These are phyloP conservation scores for Lasioglossum oenotherae DNA, from an alignment of 2,888 invertebrate genomes.

Conservation along the genomic window DNA sequence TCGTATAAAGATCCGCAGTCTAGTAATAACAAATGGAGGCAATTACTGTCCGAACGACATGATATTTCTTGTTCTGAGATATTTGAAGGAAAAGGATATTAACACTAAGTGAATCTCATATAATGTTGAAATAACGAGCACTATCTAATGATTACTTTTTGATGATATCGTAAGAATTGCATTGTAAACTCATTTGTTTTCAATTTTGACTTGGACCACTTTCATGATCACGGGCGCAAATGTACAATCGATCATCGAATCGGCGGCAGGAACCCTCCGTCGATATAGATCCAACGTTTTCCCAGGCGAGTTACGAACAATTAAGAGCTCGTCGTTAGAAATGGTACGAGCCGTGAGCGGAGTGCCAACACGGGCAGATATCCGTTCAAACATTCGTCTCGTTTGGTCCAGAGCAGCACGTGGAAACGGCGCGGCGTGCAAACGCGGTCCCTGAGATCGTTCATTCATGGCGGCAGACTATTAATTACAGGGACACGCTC, in stretches of 20 bases:
- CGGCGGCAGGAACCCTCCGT: neutral
- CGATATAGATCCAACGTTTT: neutral
- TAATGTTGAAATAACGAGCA: no score
- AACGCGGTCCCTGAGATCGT: conserved; percentile 57
- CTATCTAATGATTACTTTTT: no score
- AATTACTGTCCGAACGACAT: no score
- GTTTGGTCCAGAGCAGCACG: conserved; percentile 49
- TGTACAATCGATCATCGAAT: neutral
- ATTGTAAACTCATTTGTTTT: no score
- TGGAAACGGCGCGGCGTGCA: conserved; percentile 62
- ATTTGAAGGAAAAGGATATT: no score
- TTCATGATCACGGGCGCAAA: no score
- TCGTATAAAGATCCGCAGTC: no score
- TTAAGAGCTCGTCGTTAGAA: conserved; percentile 12
- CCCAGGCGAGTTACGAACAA: conserved; percentile 10
- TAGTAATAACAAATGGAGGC: no score
- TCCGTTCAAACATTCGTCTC: conserved; percentile 61
- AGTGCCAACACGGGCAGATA: conserved; percentile 36
- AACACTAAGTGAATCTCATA: no score
- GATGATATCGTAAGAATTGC: no score
- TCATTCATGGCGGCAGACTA: conserved; percentile 70
- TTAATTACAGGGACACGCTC: conserved; percentile 77
- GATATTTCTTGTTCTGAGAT: no score
- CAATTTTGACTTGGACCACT: no score
- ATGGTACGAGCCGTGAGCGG: conserved; percentile 18